phyloP scores from a whole-genome alignment of 2,113 vertebrate species.

The Bubo blakistoni region DNA sequence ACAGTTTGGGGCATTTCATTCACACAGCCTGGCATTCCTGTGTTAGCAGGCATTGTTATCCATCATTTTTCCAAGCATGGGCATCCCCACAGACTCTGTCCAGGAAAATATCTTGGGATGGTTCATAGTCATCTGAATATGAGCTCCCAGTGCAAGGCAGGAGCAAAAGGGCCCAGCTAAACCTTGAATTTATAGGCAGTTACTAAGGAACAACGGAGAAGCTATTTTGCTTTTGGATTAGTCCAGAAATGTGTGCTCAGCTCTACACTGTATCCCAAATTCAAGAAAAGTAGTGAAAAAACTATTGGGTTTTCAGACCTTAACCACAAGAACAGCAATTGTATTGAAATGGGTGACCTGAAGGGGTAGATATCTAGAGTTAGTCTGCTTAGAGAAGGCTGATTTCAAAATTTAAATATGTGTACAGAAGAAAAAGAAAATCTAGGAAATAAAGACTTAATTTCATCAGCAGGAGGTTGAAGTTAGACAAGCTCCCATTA shows the following conservation, averaged over 20 bases:
- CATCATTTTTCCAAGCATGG: not conserved
- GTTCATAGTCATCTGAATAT: not conserved
- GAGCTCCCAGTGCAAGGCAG: not conserved
- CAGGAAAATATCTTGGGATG: not conserved
- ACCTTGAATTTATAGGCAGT: not conserved
- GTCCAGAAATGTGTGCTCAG: not conserved
- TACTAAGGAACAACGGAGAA: not conserved
- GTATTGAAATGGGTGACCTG: not conserved
- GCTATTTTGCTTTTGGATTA: not conserved
- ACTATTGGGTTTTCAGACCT: not conserved
- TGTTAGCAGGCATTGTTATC: not conserved
- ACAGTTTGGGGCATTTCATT: not conserved
- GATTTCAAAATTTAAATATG: not conserved
- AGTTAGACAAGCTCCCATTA: not conserved
- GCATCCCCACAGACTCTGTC: not conserved
- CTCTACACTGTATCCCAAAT: not conserved
- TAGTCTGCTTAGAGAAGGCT: not conserved
- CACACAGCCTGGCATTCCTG: not conserved
- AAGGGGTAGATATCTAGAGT: not conserved
- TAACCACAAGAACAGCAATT: not conserved
- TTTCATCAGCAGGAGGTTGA: not conserved
- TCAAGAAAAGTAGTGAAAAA: not conserved
- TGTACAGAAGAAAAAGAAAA: not conserved
- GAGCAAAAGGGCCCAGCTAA: not conserved
- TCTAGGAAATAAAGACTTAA: not conserved